Conservation (phyloP, 37 sponge, comb jelly and placozoan genomes). For the Eunapius fragilis region DNA sequence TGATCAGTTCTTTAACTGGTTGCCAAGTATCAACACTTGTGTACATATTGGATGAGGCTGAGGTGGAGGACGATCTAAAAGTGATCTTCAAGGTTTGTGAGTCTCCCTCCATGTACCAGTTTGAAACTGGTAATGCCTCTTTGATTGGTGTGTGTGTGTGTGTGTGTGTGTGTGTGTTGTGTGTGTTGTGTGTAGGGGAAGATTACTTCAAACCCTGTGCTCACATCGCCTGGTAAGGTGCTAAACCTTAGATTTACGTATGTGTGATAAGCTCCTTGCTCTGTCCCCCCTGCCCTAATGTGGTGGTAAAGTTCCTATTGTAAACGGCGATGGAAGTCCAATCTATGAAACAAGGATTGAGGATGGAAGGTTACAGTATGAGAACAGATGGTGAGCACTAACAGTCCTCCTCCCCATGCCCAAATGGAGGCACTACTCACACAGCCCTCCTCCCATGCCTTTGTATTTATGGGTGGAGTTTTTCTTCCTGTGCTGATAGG, state of each 20-base stretch:
- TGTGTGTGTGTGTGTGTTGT: background rate
- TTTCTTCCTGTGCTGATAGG: slow-evolving; percentile 2
- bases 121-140: too few species aligned
- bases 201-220: background rate
- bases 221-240: background rate
- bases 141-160: background rate
- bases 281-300: background rate
- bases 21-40: slow-evolving; percentile 46
- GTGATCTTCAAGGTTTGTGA: slow-evolving; percentile 66
- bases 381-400: slow-evolving; percentile 54
- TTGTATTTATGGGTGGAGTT: background rate
- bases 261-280: background rate
- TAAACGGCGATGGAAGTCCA: slow-evolving; percentile 12
- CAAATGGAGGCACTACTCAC: background rate
- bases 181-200: background rate
- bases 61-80: slow-evolving; percentile 75
- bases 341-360: slow-evolving; percentile 67
- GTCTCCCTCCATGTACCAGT: background rate
- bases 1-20: background rate
- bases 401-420: background rate
- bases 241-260: background rate
- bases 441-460: background rate
- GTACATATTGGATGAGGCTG: slow-evolving; percentile 74
- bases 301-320: slow-evolving; percentile 11
- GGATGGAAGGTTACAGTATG: slow-evolving; percentile 74